Evolutionary conservation across 2,888 invertebrate species (phyloP), one percentile per base, ranked within the genome.

Genomic region (Temnothorax rugatulus): DNA sequence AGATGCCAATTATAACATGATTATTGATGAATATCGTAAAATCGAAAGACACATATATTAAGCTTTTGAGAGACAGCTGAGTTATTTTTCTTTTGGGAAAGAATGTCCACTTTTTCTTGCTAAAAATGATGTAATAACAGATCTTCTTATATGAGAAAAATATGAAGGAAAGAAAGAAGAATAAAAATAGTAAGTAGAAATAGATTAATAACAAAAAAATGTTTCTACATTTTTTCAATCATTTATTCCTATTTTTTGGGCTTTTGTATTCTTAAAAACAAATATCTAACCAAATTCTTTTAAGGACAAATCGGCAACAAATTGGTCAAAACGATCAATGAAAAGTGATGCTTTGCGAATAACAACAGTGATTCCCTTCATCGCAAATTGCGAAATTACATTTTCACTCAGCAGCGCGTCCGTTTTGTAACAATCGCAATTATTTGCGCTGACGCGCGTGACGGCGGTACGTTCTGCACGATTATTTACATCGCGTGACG

Each of bases 401-500:
- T 88, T 86, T 77, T 83, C 87, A 38, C 57, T 74, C 25, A 21
- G 63, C n/a, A 54, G 38, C 21, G 25, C 69, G 13, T 61, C 25
- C 47, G 59, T 57, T 63, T 73, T 15, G 63, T 54, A 64, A 74
- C 81, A 50, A 83, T 76, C 68, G 79, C 41, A 47, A 76, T 69
- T 83, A 82, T 79, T 86, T 76, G 71, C 73, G 54, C 52, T 64
- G 83, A 75, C 73, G 29, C 57, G 44, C 75, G 71, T 69, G 50
- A 64, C 85, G 64, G 59, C 34, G 54, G 79, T 50, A 63, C 81
- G 75, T 79, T 74, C 71, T 82, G 84, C 61, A 75, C 84, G 79
- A 88, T 88, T 88, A 88, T 88, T 88, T 88, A 86, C 84, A 86
- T 88, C 82, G 82, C 86, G 76, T 88, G 88, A 88, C 82, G 82